Base-by-base conservation (phyloP, 2,888 invertebrate genomes). In the Diarsia dahlii region DNA sequence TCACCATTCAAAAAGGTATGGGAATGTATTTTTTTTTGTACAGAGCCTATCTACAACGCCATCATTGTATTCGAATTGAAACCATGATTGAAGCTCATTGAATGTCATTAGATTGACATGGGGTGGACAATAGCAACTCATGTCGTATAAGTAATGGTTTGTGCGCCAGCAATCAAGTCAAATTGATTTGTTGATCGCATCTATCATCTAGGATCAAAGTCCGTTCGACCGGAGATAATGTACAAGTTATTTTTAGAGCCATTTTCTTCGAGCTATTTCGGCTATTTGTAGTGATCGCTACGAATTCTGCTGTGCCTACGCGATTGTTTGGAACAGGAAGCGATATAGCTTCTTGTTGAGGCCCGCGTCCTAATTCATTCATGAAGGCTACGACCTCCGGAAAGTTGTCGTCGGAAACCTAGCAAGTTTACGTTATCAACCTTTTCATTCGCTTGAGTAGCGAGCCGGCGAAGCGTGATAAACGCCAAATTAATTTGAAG, bases 381-480 rank as follows among this genome's bases (percentile, higher is more conserved):
- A 80, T 78, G 86, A 89, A 91, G 90, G 90, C 74, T 82, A 71
- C 77, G 88, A 89, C 88, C 89, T 89, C 88, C 60, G 69, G 71
- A 81, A 87, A 81, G 18, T 78, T 52, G 80, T 81, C 81, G 84
- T 79, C 74, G 77, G 90, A 92, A 92, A 86, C 89, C 91, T 85
- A 87, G 84, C 74, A 85, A 88, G 71, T 82, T 82, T 78, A 86
- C 86, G 88, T 82, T 88, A 85, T 84, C 80, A 89, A 91, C 90
- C 90, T 91, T 85, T 84, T 82, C 63, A 6, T 45, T 54, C 50
- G 64, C 73, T 62, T 74, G 77, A 72, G 79, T 80, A 88, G 83
- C 81, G 73, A 90, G 75, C 74, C 76, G 85, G 71, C 81, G 93
- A 95, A 93, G 93, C 94, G 79, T 88, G 80, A 91, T 88, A 91